A percentile compares a stretch with the other conserved stretches of the same genome.
Conservation (phyloP, 2,888 invertebrate genomes). For the Trichopria drosophilae region DNA sequence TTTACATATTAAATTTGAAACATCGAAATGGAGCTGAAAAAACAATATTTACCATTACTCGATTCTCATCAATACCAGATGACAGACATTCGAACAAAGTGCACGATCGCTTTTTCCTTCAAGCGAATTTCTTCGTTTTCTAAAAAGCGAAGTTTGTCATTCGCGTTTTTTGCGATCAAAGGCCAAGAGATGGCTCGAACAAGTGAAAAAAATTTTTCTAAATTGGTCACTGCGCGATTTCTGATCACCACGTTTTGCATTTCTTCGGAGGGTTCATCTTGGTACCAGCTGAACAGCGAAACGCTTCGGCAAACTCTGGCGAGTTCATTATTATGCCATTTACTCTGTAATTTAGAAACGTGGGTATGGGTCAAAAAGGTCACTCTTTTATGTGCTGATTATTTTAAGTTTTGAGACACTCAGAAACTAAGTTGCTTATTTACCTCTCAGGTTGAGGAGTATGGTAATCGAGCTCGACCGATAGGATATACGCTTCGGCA, state of each 20-base stretch:
- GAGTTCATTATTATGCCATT: constrained; percentile 63
- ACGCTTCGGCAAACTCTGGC: constrained; percentile 59
- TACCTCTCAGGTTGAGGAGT: constrained; percentile 62
- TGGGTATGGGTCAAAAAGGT: neutral
- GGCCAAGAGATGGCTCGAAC: constrained; percentile 1
- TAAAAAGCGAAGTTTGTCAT: constrained; percentile 14
- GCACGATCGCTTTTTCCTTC: constrained; percentile 1
- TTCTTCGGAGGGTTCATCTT: constrained; percentile 60
- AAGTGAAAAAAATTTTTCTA: too few species aligned
- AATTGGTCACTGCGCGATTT: constrained; percentile 52
- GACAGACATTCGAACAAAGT: too few species aligned
- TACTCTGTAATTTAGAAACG: constrained; percentile 50
- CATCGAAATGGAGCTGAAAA: too few species aligned
- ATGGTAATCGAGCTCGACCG: constrained; percentile 61
- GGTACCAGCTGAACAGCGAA: constrained; percentile 57
- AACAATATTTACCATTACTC: too few species aligned
- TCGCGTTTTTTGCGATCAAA: constrained; percentile 8
- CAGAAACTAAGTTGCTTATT: neutral
- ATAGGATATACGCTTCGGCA: constrained; percentile 60
- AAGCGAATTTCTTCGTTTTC: constrained; percentile 11
- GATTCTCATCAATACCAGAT: too few species aligned
- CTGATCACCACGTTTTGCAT: constrained; percentile 58
- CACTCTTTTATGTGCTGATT: neutral
- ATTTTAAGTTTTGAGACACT: neutral
- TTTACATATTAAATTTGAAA: too few species aligned